Conservation (phyloP, 2,113 vertebrate species). For the Desmodus rotundus region DNA sequence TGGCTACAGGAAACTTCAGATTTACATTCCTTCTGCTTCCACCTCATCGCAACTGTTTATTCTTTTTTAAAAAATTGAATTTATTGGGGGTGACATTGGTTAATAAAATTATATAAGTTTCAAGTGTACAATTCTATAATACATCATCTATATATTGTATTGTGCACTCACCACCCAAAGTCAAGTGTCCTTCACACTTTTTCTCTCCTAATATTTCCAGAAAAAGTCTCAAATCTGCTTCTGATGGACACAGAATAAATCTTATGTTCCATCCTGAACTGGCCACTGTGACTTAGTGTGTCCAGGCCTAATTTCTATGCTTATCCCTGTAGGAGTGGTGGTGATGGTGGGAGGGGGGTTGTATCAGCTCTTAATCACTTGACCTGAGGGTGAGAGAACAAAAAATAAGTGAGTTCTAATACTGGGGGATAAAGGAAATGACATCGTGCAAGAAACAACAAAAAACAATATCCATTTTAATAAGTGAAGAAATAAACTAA, state of each 20-base stretch:
- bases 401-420: not conserved
- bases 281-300: not conserved
- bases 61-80: not conserved
- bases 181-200: not conserved
- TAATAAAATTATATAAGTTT: not conserved
- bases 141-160: not conserved
- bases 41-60: not conserved
- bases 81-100: not conserved
- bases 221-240: not conserved
- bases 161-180: not conserved
- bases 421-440: not conserved
- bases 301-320: not conserved
- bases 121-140: not conserved
- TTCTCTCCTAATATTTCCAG: not conserved
- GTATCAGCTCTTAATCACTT: not conserved
- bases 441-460: not conserved
- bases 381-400: not conserved
- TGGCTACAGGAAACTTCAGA: not conserved
- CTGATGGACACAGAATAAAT: not conserved
- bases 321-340: not conserved
- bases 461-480: not conserved
- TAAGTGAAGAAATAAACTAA: not conserved
- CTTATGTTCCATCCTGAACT: not conserved
- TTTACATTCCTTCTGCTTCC: not conserved
- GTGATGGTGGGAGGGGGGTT: rapidly evolving